Conservation (phyloP, 2,797 vertebrate species). For the Pseudotriccus pelzelni region DNA sequence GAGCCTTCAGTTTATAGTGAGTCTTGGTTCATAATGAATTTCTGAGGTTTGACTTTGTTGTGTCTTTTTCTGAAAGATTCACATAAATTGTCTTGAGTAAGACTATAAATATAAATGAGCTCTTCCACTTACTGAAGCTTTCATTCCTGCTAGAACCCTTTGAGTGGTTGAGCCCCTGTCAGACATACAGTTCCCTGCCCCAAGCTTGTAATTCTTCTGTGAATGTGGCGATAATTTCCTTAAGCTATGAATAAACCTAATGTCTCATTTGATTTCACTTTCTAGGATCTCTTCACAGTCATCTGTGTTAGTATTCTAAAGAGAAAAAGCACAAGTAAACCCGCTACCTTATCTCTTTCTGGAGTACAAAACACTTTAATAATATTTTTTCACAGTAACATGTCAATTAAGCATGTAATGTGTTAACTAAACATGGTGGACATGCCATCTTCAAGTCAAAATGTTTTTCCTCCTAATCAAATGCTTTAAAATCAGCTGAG, state of each 20-base stretch:
- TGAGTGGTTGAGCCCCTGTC: neutral
- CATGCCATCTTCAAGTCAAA: neutral
- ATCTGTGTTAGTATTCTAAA: neutral
- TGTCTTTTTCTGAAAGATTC: neutral
- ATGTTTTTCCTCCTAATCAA: neutral
- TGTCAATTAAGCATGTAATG: neutral
- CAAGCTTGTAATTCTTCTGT: neutral
- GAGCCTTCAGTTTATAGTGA: neutral
- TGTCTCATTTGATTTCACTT: neutral
- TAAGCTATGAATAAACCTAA: neutral
- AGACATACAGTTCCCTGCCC: neutral
- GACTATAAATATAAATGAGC: neutral
- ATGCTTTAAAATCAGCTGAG: neutral
- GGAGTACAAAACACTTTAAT: neutral
- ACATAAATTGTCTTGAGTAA: neutral
- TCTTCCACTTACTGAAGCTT: neutral
- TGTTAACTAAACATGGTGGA: neutral
- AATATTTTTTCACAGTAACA: neutral
- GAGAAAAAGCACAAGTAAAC: neutral
- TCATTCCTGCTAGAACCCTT: neutral
- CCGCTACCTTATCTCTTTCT: neutral
- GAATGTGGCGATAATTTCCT: neutral
- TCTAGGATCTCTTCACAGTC: neutral
- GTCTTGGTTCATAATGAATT: neutral
- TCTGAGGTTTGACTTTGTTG: neutral